These are phyloP conservation scores for Umimayanthus kanabou DNA, from an alignment of 92 coral and sea anemone species.

Conservation along the genomic window DNA sequence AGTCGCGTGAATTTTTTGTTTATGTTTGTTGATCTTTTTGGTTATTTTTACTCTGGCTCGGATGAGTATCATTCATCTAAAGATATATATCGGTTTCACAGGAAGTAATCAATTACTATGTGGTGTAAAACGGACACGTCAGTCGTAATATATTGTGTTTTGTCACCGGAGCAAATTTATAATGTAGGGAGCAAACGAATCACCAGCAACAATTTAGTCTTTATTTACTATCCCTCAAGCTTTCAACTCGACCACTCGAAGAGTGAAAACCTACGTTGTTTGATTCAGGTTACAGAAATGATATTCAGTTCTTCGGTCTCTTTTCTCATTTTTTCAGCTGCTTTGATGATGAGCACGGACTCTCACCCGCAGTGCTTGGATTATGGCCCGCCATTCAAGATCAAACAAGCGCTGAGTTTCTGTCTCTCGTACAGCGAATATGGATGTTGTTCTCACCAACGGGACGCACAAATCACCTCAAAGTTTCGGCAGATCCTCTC, in stretches of 20 bases:
- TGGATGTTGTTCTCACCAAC: conserved; percentile 81
- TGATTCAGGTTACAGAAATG: neutral
- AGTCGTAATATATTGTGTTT: neutral
- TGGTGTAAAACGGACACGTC: neutral
- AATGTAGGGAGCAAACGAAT: neutral
- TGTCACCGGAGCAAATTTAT: neutral
- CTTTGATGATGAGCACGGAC: neutral
- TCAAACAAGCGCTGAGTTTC: conserved; percentile 43
- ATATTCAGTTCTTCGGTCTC: neutral
- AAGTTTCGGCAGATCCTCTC: conserved; percentile 44
- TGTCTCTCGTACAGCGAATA: conserved; percentile 70
- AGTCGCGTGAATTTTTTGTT: too few species aligned
- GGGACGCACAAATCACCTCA: conserved; percentile 55
- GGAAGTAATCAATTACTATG: neutral
- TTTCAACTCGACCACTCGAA: neutral
- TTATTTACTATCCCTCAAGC: neutral
- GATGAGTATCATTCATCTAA: neutral
- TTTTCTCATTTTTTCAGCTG: neutral
- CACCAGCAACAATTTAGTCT: too few species aligned
- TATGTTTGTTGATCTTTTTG: too few species aligned
- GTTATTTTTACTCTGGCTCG: too few species aligned
- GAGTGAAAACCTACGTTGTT: neutral
- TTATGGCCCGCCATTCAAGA: conserved; percentile 81
- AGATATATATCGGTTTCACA: neutral
- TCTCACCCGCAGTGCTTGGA: conserved; percentile 95